A percentile compares a stretch with the other conserved stretches of the same genome.
phyloP scores from a whole-genome alignment of 2,888 invertebrate genomes.

The Lycophotia porphyrea region DNA sequence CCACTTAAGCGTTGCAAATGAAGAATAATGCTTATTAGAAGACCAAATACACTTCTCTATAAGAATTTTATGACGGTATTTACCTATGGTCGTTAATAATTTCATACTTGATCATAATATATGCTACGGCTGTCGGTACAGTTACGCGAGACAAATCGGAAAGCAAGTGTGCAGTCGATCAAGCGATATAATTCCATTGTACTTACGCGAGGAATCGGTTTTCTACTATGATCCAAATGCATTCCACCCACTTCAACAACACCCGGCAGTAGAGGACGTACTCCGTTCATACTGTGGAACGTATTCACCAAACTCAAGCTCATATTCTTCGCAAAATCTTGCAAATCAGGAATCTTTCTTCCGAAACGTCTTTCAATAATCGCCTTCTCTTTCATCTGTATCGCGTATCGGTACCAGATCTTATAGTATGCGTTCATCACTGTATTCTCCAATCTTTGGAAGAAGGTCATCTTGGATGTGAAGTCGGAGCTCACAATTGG shows the following conservation, averaged over 20 bases:
- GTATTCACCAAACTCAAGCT: slow-evolving; percentile 91
- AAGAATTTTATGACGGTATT: slow-evolving; percentile 4
- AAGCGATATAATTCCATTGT: slow-evolving; percentile 12
- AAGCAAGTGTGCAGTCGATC: slow-evolving; percentile 1
- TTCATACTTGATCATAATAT: background rate
- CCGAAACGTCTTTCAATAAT: slow-evolving; percentile 86
- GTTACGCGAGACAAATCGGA: slow-evolving; percentile 14
- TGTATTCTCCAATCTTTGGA: slow-evolving; percentile 85
- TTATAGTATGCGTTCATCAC: slow-evolving; percentile 76
- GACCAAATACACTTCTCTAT: background rate
- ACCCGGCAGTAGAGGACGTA: slow-evolving; percentile 89
- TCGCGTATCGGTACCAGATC: slow-evolving; percentile 78
- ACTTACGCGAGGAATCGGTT: slow-evolving; percentile 86
- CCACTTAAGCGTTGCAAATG: background rate
- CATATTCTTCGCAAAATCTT: slow-evolving; percentile 87
- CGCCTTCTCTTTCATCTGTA: slow-evolving; percentile 80
- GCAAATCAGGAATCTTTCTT: slow-evolving; percentile 86
- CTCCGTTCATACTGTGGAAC: slow-evolving; percentile 91
- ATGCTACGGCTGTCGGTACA: background rate
- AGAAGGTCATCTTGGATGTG: slow-evolving; percentile 86
- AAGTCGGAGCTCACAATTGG: slow-evolving; percentile 89
- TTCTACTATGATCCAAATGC: slow-evolving; percentile 84
- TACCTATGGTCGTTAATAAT: slow-evolving; percentile 1
- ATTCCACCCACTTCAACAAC: slow-evolving; percentile 92
- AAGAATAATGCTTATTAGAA: slow-evolving; percentile 27